Conservation (phyloP, 2,113 vertebrate genomes). For the Orthonyx spaldingii region DNA sequence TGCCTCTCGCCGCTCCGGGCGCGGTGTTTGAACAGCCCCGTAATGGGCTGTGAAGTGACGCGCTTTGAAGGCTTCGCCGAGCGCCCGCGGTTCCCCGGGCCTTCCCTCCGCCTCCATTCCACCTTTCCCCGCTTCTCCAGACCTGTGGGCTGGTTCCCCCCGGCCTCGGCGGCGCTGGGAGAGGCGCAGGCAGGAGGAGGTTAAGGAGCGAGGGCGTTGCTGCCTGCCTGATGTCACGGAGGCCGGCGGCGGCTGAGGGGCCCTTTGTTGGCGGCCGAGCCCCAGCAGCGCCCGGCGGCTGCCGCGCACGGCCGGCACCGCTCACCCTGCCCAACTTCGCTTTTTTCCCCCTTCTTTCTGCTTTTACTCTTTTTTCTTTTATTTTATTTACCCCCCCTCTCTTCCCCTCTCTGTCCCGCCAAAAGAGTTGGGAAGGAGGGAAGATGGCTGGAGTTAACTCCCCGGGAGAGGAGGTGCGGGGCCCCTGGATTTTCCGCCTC, state of each 20-base stretch:
- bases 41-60: rapidly evolving
- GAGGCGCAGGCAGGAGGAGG: constrained; percentile 22
- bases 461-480: constrained; percentile 1
- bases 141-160: background rate
- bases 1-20: background rate
- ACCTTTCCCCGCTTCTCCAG: background rate
- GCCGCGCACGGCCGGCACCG: background rate
- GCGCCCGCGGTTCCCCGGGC: background rate
- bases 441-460: constrained; percentile 28
- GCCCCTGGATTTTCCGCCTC: constrained; percentile 30
- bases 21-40: background rate
- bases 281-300: constrained; percentile 60
- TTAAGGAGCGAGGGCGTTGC: constrained; percentile 81
- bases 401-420: background rate
- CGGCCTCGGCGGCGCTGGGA: background rate
- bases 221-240: constrained; percentile 84
- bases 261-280: constrained; percentile 91
- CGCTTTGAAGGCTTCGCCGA: rapidly evolving
- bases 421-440: constrained; percentile 35
- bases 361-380: rapidly evolving
- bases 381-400: rapidly evolving
- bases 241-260: constrained; percentile 82
- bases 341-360: background rate
- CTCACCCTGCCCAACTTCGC: background rate
- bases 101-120: background rate